Base-by-base conservation (phyloP, 2,113 vertebrate species). In the Beaufortia kweichowensis region DNA sequence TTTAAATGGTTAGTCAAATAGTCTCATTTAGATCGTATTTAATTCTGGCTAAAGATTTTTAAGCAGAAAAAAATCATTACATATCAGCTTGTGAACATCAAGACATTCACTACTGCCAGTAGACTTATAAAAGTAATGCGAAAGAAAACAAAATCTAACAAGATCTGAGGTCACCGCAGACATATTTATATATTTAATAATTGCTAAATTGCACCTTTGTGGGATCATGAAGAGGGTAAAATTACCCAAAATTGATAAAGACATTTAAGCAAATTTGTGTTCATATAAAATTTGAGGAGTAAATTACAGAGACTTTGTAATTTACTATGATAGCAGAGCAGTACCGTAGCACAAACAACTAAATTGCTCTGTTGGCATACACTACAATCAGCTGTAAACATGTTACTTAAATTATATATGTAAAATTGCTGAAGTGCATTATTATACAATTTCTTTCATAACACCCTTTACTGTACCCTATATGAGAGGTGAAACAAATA, bases 401-500 rank as follows among this genome's bases (percentile, higher is more conserved):
- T 50, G 64, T 78, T 72, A 78, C 59, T 33, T 12, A 35, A 29
- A 64, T 64, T 64, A 71, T 59, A 39, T 15, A 59, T 15, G 24
- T 6, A 33, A 48, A 69, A 35, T 46, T 59, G 60, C 23, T 75
- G 12, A 12, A 75, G 64, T 26, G 48, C 19, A 53, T 64, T 71
- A 82, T 78, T 79, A 79, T 78, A 85, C 77, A 85, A 86, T 84
- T 77, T 62, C 24, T 11, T 15, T 73, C 81, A 89, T 64, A 78
- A 67, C 84, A 87, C 74, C 69, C 73, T 60, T n/a, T n/a, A n/a
- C n/a, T n/a, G n/a, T n/a, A n/a, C n/a, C 48, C 12, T 74, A 24
- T 48, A 63, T n/a, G 62, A 81, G 35, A 65, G 23, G 29, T 2
- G 75, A 76, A 82, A 84, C 79, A 89, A 91, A 86, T 84, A 77